Evolutionary conservation across 2,888 invertebrate species (phyloP).

Genomic region (Pandemis cinnamomeana): DNA sequence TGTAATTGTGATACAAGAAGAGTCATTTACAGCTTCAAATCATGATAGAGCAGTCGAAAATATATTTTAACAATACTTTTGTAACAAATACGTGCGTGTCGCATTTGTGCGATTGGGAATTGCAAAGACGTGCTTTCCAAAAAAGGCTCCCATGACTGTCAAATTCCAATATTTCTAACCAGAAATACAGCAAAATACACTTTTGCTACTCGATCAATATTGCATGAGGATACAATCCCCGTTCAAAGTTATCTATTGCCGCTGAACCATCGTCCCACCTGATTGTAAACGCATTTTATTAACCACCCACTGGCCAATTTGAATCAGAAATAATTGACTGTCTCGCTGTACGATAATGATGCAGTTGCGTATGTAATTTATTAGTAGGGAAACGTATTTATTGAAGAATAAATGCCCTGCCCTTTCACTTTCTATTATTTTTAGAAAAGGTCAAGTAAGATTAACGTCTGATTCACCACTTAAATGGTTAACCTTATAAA

Average conservation of each 20-base stretch:
- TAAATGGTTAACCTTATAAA: background rate
- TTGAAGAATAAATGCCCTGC: constrained; percentile 14
- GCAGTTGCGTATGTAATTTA: constrained; percentile 33
- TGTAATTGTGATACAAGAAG: too few relatives aligned
- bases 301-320: constrained; percentile 41
- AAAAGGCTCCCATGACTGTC: background rate
- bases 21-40: too few relatives aligned
- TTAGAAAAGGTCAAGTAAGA: background rate
- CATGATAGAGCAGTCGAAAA: too few relatives aligned
- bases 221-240: constrained; percentile 27
- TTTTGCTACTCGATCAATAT: constrained; percentile 26
- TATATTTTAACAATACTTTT: too few relatives aligned
- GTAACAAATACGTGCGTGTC: too few relatives aligned
- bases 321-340: constrained; percentile 39
- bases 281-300: constrained; percentile 36
- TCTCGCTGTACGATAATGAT: constrained; percentile 32
- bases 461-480: background rate
- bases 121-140: too few relatives aligned
- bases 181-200: constrained; percentile 16
- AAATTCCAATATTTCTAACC: background rate
- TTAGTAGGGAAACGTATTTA: constrained; percentile 28
- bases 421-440: constrained; percentile 7
- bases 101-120: too few relatives aligned
- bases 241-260: constrained; percentile 9
- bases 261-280: constrained; percentile 13